These are phyloP conservation scores for Helicolenus hilgendorfi DNA, from an alignment of 2,797 vertebrate species.

Conservation along the genomic window DNA sequence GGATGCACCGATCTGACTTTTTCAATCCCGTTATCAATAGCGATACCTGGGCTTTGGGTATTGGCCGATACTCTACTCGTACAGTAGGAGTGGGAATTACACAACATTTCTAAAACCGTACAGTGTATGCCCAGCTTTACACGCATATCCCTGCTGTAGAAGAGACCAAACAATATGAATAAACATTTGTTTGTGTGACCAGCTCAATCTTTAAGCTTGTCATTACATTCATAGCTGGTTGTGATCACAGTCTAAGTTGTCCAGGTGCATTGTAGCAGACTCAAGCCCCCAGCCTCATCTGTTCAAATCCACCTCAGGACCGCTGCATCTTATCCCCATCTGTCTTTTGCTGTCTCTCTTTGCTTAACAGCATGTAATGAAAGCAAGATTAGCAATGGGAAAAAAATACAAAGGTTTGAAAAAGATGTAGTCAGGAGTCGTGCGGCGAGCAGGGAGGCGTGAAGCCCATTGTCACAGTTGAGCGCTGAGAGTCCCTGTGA, in stretches of 20 bases:
- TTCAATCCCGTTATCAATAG: no score
- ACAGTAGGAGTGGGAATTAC: no score
- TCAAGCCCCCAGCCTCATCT: constrained; percentile 45
- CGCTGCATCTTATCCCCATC: constrained; percentile 39
- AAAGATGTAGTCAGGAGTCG: background rate
- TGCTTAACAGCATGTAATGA: constrained; percentile 1
- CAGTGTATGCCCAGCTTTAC: background rate
- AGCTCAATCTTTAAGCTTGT: background rate
- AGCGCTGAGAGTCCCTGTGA: background rate
- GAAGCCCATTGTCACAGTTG: background rate
- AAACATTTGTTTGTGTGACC: background rate
- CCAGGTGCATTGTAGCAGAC: constrained; percentile 29
- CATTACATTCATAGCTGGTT: background rate
- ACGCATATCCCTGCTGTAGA: background rate
- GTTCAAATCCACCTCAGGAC: constrained; percentile 47
- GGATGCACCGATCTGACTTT: no score
- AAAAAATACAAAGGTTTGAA: background rate
- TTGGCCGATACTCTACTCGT: no score
- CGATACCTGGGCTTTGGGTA: no score
- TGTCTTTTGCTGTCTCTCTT: constrained; percentile 22
- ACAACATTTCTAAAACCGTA: no score
- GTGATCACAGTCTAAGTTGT: background rate
- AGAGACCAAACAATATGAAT: background rate
- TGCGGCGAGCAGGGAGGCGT: background rate
- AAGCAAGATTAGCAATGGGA: background rate